Percentiles rank a stretch among this genome's conserved stretches.
phyloP scores from a whole-genome alignment of 1,140 invertebrate genomes.

The Panonychus citri region DNA sequence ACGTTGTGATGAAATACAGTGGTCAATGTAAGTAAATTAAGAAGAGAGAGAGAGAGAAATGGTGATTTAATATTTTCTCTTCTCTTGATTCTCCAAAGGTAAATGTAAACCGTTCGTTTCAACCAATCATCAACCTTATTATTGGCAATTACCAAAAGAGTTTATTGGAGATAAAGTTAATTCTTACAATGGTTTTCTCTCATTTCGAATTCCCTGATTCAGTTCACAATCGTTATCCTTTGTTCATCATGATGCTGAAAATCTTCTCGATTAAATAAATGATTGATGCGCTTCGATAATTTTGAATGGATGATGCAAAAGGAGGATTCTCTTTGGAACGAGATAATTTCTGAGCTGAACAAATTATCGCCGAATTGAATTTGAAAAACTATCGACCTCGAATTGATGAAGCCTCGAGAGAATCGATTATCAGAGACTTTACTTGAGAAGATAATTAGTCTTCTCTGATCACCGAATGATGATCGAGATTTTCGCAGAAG shows the following conservation, averaged over 20 bases:
- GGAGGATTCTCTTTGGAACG: conserved; percentile 5
- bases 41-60: too few species aligned
- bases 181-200: conserved; percentile 37
- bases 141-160: conserved; percentile 54
- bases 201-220: conserved; percentile 35
- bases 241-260: conserved; percentile 46
- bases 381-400: conserved; percentile 11
- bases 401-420: conserved; percentile 13
- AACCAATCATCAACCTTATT: conserved; percentile 34
- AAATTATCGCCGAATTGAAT: conserved; percentile 13
- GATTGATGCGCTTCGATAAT: conserved; percentile 13
- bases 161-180: conserved; percentile 65
- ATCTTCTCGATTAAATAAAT: conserved; percentile 31
- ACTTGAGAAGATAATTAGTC: conserved; percentile 10
- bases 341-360: conserved; percentile 12
- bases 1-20: conserved; percentile 43
- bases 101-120: conserved; percentile 56
- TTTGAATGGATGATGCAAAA: conserved; percentile 7
- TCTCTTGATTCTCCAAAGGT: too few species aligned
- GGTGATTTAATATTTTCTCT: too few species aligned
- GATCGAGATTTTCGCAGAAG: conserved; percentile 5
- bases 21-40: conserved; percentile 40
- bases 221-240: conserved; percentile 39
- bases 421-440: conserved; percentile 14
- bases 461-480: conserved; percentile 9